phyloP scores from a whole-genome alignment of 2,797 vertebrate genomes.

The Pempheris klunzingeri region DNA sequence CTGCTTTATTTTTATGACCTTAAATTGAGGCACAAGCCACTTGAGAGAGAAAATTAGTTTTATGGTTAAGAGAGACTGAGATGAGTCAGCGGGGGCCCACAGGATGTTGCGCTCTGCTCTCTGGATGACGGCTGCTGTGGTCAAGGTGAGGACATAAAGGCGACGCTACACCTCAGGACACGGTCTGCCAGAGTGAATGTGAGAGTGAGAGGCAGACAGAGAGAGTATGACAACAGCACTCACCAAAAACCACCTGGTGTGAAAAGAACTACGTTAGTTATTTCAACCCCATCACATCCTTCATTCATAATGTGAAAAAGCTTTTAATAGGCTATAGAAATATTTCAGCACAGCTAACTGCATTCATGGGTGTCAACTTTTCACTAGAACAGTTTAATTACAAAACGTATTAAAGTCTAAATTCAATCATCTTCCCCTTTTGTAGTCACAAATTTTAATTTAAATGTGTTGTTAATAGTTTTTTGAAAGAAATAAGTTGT shows the following conservation, averaged over 20 bases:
- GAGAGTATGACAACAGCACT: background rate
- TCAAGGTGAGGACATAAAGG: constrained; percentile 23
- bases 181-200: background rate
- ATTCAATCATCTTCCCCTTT: background rate
- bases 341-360: background rate
- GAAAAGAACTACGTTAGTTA: background rate
- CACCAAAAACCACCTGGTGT: constrained; percentile 9
- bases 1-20: constrained; percentile 28
- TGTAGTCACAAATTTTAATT: background rate
- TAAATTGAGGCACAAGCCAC: background rate
- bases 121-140: constrained; percentile 32
- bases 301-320: background rate
- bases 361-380: background rate
- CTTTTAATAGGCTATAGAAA: background rate
- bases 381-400: background rate
- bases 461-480: background rate
- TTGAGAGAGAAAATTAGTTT: background rate
- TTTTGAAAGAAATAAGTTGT: background rate
- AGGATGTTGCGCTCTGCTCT: constrained; percentile 26
- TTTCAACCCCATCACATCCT: background rate
- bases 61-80: constrained; percentile 18
- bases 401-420: background rate
- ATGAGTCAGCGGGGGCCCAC: constrained; percentile 46
- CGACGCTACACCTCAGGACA: constrained; percentile 1
- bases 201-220: background rate